Conservation (phyloP, 2,113 vertebrate genomes). For the Pandion haliaetus region DNA sequence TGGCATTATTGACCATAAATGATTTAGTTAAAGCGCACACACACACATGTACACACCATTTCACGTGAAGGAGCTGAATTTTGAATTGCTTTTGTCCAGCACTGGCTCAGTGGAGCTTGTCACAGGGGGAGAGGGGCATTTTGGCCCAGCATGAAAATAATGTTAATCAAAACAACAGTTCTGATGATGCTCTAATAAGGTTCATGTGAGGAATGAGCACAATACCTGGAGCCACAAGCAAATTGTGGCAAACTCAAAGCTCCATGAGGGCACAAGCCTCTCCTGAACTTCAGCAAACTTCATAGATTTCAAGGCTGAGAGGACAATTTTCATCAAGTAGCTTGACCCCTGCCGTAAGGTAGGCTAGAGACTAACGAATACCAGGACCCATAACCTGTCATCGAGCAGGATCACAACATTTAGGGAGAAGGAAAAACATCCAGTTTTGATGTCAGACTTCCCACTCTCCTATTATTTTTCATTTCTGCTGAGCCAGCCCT, state of each 20-base stretch:
- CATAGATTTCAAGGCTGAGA: not conserved
- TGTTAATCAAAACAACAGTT: not conserved
- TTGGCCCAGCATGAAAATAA: not conserved
- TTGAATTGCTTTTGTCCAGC: constrained; percentile 11
- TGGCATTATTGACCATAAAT: constrained; percentile 73
- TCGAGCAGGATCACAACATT: not conserved
- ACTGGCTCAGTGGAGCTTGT: not conserved
- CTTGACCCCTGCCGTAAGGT: not conserved
- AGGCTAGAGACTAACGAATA: not conserved
- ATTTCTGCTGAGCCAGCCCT: not conserved
- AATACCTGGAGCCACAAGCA: not conserved
- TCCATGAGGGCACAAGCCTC: not conserved
- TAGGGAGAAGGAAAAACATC: not conserved
- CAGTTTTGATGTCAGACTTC: not conserved
- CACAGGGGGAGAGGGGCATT: not conserved
- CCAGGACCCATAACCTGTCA: not conserved
- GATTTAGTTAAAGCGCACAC: constrained; percentile 57
- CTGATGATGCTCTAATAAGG: not conserved
- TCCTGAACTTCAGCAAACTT: not conserved
- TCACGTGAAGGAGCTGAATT: constrained; percentile 40
- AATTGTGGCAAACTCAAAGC: not conserved
- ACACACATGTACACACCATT: not conserved
- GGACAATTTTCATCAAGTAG: not conserved
- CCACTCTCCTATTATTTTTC: not conserved
- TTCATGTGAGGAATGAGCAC: not conserved